A percentile compares a stretch with the other conserved stretches of the same genome.
phyloP scores from a whole-genome alignment of 2,797 vertebrate genomes.

The Myiotriccus ornatus region DNA sequence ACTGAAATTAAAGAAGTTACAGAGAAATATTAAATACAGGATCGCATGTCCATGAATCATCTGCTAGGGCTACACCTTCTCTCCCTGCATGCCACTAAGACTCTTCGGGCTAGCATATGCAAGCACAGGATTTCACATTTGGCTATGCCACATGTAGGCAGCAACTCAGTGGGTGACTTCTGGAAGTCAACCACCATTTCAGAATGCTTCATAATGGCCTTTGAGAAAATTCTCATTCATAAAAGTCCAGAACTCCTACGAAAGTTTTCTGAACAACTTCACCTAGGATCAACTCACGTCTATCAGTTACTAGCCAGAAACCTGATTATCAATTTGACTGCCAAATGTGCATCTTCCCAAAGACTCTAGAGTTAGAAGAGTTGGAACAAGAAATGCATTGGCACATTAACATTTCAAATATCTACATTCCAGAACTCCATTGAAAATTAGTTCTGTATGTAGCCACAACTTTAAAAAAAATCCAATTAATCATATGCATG shows the following conservation, averaged over 20 bases:
- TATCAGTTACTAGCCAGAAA: not conserved
- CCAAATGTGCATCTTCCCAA: not conserved
- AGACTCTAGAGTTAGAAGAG: not conserved
- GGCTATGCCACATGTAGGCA: not conserved
- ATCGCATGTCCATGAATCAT: not conserved
- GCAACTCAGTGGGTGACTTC: not conserved
- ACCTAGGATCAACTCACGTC: not conserved
- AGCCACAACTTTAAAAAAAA: not conserved
- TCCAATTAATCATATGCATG: not conserved
- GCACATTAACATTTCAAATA: not conserved
- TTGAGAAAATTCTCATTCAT: not conserved
- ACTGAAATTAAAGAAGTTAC: constrained; percentile 11
- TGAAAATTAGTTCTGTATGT: not conserved
- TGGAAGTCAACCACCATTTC: not conserved
- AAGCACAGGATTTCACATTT: not conserved
- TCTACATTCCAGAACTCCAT: not conserved
- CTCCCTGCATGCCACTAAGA: not conserved
- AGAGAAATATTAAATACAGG: not conserved
- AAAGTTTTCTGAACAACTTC: not conserved
- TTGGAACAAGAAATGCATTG: not conserved
- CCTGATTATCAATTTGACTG: not conserved
- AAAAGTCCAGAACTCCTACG: not conserved
- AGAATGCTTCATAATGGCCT: not conserved
- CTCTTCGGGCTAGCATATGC: not conserved
- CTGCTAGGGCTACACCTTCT: not conserved